Evolutionary conservation across 1,140 invertebrate species (phyloP), one percentile per base, ranked within the genome.

Genomic region (Hermatobates lingyangjiaoensis): DNA sequence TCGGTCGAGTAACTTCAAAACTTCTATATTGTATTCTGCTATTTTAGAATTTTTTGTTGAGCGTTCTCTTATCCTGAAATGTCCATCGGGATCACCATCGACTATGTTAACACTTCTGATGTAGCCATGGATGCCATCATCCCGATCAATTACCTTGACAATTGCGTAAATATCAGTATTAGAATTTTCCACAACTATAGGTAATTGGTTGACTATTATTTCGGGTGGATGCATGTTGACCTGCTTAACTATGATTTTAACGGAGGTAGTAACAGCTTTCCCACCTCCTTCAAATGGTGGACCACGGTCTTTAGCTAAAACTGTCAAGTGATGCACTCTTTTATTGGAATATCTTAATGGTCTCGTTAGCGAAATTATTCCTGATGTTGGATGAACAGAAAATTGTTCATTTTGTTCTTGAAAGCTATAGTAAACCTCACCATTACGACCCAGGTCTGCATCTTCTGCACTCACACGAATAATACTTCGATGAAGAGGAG

Each of bases 361-460:
- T 58, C 85, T 75, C 1, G 87, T 87, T 5, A 93, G 71, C 2
- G 84, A 83, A 34, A 96, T 76, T 10, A 89, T 76, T 2, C 92
- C 93, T 14, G 79, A 87, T 26, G 89, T 87, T 12, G 91, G 89
- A 69, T 97, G 87, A 51, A 95, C 79, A 4, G 87, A 83, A 65
- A 95, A 95, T 54, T 81, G 76, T 56, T 87, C 79, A 4, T 80
- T 88, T 7, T 77, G 86, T 53, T 90, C 75, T n/a, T 75, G 70
- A 57, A 96, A 83, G 65, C 85, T 93, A 65, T 95, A 98, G 66
- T 96, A 96, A 57, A 96, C 89, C 69, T 96, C 88, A 1, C 89
- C 88, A 64, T 96, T 96, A 45, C 85, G 74, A 0, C 91, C 92
- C 12, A 91, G 69, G 66, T 98, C 92, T 5, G 92, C 89, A 68